A percentile compares a stretch with the other conserved stretches of the same genome.
Evolutionary conservation across 2,113 vertebrate species (phyloP).

Genomic region (Podiceps cristatus): DNA sequence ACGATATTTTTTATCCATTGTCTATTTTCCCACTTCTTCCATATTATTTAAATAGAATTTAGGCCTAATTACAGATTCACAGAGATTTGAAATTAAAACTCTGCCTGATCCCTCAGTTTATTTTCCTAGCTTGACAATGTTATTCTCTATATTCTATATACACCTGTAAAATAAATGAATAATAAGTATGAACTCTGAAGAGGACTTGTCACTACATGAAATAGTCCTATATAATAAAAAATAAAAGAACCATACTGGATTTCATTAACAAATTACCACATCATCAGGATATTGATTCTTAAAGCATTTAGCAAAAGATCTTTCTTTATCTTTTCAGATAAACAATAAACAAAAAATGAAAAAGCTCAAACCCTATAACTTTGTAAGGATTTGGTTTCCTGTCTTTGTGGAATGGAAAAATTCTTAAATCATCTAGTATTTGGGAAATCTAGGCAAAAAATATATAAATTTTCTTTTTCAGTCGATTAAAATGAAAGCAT

Average conservation of each 20-base stretch:
- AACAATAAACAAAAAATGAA: neutral
- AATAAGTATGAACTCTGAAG: neutral
- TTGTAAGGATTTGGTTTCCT: neutral
- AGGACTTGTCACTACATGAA: neutral
- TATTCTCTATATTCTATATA: neutral
- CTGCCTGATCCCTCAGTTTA: neutral
- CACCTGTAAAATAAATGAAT: neutral
- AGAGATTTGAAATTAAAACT: neutral
- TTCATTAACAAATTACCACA: neutral
- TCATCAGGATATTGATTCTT: neutral
- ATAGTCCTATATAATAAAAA: neutral
- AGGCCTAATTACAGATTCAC: neutral
- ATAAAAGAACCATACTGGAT: neutral
- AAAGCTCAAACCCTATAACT: fast-evolving
- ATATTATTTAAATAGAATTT: neutral
- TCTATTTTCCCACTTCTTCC: neutral
- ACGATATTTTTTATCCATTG: neutral
- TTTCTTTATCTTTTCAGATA: neutral
- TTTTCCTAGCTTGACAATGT: neutral
- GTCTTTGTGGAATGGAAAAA: neutral
- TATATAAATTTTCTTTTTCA: neutral
- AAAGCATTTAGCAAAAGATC: fast-evolving
- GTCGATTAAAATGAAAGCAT: neutral
- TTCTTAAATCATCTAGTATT: neutral
- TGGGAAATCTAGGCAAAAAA: neutral